A percentile compares a stretch with the other conserved stretches of the same genome.
Evolutionary conservation across 2,888 invertebrate genomes (phyloP).

Genomic region (Sipha maydis): DNA sequence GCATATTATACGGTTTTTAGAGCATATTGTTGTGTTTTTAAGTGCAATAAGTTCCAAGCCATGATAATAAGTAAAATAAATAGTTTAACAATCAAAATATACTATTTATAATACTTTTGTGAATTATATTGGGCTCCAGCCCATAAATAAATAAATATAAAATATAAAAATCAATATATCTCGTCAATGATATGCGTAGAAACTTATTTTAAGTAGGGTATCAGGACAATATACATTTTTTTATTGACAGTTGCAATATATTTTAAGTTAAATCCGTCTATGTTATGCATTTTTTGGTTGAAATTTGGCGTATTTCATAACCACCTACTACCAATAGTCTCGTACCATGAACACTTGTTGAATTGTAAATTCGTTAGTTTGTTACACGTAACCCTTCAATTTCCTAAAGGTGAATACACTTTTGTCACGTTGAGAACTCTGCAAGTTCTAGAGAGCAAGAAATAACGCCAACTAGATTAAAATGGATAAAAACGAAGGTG

Average conservation of each 20-base stretch:
- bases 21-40: too few relatives aligned
- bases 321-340: background rate
- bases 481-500: conserved; percentile 46
- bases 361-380: background rate
- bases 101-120: too few relatives aligned
- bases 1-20: too few relatives aligned
- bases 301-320: background rate
- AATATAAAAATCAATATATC: too few relatives aligned
- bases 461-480: background rate
- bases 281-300: background rate
- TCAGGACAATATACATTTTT: conserved; percentile 21
- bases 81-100: too few relatives aligned
- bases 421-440: background rate
- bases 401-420: background rate
- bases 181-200: background rate
- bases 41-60: too few relatives aligned
- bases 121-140: too few relatives aligned
- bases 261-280: background rate
- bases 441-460: background rate
- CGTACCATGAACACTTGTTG: background rate
- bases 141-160: too few relatives aligned
- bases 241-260: background rate
- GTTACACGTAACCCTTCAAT: too few relatives aligned
- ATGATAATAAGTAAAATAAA: too few relatives aligned
- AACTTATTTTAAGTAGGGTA: conserved; percentile 34